A percentile compares a stretch with the other conserved stretches of the same genome.
Evolutionary conservation across 2,113 vertebrate species (phyloP).

Genomic region (Hydrolagus affinis): DNA sequence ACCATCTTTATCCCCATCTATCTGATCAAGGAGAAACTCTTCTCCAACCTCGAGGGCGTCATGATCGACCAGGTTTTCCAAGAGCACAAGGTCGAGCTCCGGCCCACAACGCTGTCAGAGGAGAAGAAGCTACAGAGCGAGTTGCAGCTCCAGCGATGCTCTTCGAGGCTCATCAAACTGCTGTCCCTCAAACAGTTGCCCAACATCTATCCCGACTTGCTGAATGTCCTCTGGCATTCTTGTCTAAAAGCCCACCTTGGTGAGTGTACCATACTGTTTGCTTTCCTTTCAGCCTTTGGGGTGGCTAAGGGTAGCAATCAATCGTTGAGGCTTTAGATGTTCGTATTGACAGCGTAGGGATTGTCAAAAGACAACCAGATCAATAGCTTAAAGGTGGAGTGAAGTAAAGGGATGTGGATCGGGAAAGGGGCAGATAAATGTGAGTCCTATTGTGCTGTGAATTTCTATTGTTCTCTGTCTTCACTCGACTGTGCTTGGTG

Average conservation of each 20-base stretch:
- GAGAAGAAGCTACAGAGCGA: constrained; percentile 77
- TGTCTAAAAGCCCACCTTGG: constrained; percentile 70
- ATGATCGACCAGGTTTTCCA: constrained; percentile 82
- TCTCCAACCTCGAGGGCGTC: constrained; percentile 63
- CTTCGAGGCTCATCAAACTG: constrained; percentile 79
- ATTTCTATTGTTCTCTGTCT: too few species aligned
- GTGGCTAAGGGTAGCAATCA: too few species aligned
- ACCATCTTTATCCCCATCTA: constrained; percentile 85
- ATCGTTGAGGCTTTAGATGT: too few species aligned
- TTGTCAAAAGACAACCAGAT: not conserved
- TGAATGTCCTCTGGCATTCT: constrained; percentile 73
- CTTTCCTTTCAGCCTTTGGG: not conserved
- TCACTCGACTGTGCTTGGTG: too few species aligned
- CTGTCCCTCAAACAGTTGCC: constrained; percentile 84
- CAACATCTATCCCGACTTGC: constrained; percentile 61
- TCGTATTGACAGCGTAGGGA: not conserved
- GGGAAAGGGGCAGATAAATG: too few species aligned
- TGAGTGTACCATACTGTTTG: constrained; percentile 48
- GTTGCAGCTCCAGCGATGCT: constrained; percentile 67
- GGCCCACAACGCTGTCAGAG: constrained; percentile 85
- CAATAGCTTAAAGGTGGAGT: not conserved
- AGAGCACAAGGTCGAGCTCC: constrained; percentile 78
- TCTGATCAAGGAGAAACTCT: constrained; percentile 83
- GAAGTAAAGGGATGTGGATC: too few species aligned
- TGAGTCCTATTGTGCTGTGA: too few species aligned